Evolutionary conservation across 92 coral and sea anemone species (phyloP), one percentile per base, ranked within the genome.

Genomic region (Virgularia gustaviana): DNA sequence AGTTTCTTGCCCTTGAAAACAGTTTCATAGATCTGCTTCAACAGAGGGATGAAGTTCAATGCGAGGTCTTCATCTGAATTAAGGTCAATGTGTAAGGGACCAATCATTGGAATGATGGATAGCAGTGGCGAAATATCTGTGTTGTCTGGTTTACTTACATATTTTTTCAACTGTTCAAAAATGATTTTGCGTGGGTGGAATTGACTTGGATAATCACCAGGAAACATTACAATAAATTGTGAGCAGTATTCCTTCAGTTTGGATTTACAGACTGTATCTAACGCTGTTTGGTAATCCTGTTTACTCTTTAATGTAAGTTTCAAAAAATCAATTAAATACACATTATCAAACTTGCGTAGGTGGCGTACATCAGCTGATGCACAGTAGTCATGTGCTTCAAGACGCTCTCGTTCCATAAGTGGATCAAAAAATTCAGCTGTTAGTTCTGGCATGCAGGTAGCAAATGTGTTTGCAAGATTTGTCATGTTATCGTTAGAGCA

Each of bases 161-260:
- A 60, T 6, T 60, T 28, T 22, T 2, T 60, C 20, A 60, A 16
- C 34, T 6, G 19, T 8, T 59, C 57, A 25, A 57, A 76, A 56
- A 82, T 53, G 19, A 82, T 47, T 43, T 82, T 67, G n/a, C 81
- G 58, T 0, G 82, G 73, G 36, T 56, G 49, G 59, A 82, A 82
- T 44, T 76, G 86, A 20, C 81, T 60, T 49, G 86, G 86, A 64
- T 59, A 82, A 73, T 76, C 82, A 49, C 78, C 86, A 35, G 86
- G 86, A 33, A 82, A 24, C 3, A 76, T n/a, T 33, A 82, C 82
- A 57, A 82, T 73, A 77, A 65, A 82, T 70, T 60, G 58, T 23
- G 65, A 36, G 20, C 71, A 73, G 36, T 82, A 82, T 10, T 76
- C 79, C 44, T 62, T 82, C 5, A 70, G 75, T 28, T 36, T 47